Evolutionary conservation across 2,797 vertebrate species (phyloP), one percentile per base, ranked within the genome.

Genomic region (Lindbergichthys nudifrons): DNA sequence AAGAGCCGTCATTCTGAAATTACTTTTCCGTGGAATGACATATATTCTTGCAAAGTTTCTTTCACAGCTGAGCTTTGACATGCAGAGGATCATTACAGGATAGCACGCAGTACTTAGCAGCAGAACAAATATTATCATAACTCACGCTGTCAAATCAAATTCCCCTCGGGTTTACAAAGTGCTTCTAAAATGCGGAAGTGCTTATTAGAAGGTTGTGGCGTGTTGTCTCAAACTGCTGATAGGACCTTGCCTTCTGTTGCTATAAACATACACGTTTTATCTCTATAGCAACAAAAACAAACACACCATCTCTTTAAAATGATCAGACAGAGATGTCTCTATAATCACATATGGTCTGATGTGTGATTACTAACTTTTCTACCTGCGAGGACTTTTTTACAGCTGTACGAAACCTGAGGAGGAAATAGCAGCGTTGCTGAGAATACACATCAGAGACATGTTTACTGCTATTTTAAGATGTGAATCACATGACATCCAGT

Each of bases 221-320:
- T 15, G 58, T 66, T 36, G n/a, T 60, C 58, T 81, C 5, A 62
- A 57, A 76, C 56, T n/a, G 70, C 80, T 74, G 75, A 88, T 90
- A 77, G 77, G 61, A 26, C 48, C 51, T 42, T 16, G 64, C 60
- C 57, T 21, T 52, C 70, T 75, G 78, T 57, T 32, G 21, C 73
- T 39, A 61, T 73, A 80, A 72, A 77, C 54, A 36, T 36, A 36
- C 32, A 36, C 8, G 32, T 36, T 64, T 81, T 45, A 51, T 83
- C 70, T 75, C 84, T 81, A 66, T 82, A 54, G 85, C 67, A 80
- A 92, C 82, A 32, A 26, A 80, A 84, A 86, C 86, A 91, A 93
- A 87, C 81, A 86, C 56, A 54, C 14, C 59, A 5, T 19, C 36
- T 6, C 70, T 70, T 77, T 11, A 51, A 21, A 72, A 86, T 79